Percentiles rank a stretch among this genome's conserved stretches.
phyloP scores from a whole-genome alignment of 2,888 invertebrate genomes.

The Villa cingulata region DNA sequence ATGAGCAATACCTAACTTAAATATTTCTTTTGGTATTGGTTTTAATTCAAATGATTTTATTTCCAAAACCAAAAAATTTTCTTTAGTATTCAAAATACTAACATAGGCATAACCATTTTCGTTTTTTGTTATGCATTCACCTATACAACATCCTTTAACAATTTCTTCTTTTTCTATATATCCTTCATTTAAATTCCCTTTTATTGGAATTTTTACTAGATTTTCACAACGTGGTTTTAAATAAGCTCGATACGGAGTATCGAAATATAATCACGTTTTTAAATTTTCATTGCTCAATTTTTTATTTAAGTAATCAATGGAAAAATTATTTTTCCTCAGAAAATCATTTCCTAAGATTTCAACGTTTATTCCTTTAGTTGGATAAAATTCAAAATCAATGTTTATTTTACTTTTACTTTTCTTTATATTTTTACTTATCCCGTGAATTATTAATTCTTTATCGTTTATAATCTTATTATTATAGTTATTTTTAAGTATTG shows the following conservation, averaged over 20 bases:
- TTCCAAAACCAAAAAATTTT: constrained; percentile 2
- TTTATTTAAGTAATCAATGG: constrained; percentile 1
- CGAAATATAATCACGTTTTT: constrained; percentile 3
- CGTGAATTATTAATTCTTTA: too few species aligned
- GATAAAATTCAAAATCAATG: constrained; percentile 1
- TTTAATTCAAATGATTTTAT: not conserved
- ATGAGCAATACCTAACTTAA: not conserved
- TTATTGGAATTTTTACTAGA: not conserved
- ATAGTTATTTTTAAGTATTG: too few species aligned
- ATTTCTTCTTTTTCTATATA: constrained; percentile 3
- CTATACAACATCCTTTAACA: not conserved
- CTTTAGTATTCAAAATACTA: constrained; percentile 4
- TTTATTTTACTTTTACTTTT: too few species aligned
- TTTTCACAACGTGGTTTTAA: not conserved
- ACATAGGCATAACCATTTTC: not conserved
- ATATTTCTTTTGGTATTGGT: not conserved
- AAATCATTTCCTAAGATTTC: not conserved
- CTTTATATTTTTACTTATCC: too few species aligned
- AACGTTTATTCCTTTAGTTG: not conserved
- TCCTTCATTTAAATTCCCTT: constrained; percentile 1
- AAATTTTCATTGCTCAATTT: not conserved
- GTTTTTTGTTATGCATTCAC: constrained; percentile 1
- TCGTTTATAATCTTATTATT: too few species aligned
- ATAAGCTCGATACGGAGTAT: constrained; percentile 2
- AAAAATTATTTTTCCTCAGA: not conserved